These are phyloP conservation scores for Ia io DNA, from an alignment of 2,113 vertebrate species.

Conservation along the genomic window DNA sequence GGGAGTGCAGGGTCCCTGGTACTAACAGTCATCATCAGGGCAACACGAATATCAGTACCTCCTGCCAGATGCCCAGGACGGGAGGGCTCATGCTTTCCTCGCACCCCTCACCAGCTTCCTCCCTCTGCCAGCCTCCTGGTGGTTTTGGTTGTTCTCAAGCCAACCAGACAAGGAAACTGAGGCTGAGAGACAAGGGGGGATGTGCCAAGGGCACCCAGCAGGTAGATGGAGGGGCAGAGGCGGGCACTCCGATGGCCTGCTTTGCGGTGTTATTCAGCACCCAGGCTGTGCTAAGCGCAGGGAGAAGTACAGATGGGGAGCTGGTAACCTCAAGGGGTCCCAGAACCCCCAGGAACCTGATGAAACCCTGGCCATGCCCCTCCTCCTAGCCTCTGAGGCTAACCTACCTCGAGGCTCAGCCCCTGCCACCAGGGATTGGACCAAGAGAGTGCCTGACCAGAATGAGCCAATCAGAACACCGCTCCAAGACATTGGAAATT, in stretches of 20 bases:
- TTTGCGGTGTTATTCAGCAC: neutral
- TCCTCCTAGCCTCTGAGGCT: accelerated
- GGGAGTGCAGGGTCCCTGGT: too few relatives aligned
- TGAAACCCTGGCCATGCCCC: accelerated
- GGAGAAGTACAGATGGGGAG: neutral
- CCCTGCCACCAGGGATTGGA: neutral
- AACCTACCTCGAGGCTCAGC: neutral
- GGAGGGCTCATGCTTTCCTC: neutral
- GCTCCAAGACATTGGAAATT: accelerated
- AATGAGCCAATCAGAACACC: neutral
- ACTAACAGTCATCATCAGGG: neutral
- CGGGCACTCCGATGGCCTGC: neutral
- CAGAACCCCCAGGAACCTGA: neutral
- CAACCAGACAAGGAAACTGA: neutral
- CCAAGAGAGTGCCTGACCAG: neutral
- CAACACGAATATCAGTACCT: neutral
- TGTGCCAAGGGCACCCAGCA: neutral
- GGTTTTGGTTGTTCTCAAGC: neutral
- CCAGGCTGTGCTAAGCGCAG: neutral
- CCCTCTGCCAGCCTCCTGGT: neutral
- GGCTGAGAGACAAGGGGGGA: neutral
- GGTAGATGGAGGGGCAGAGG: neutral
- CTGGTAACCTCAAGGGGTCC: neutral
- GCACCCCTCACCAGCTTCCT: neutral
- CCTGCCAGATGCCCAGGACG: neutral